A percentile compares a stretch with the other conserved stretches of the same genome.
Evolutionary conservation across 2,113 vertebrate species (phyloP).

Genomic region (Alethe castanea): DNA sequence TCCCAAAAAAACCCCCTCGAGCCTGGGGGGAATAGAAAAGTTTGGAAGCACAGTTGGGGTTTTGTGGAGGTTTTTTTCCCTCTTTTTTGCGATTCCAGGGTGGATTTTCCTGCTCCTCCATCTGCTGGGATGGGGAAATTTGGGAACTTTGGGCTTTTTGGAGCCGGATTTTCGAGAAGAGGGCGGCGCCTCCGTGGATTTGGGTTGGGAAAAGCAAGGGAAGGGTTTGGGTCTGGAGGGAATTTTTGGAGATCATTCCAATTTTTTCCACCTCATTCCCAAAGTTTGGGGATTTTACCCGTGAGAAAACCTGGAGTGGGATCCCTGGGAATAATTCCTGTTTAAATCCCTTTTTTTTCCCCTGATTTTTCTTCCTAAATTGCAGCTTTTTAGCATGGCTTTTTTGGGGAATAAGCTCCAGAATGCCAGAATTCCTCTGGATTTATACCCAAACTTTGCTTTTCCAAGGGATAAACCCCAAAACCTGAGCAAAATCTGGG

Average conservation of each 20-base stretch:
- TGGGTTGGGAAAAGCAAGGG: not conserved
- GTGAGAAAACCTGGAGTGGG: not conserved
- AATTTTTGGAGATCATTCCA: not conserved
- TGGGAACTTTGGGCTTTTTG: not conserved
- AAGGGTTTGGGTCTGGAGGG: not conserved
- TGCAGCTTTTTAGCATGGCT: not conserved
- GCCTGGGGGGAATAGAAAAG: not conserved
- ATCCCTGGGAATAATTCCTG: not conserved
- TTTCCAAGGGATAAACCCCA: not conserved
- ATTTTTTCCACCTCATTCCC: not conserved
- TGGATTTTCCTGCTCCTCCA: not conserved
- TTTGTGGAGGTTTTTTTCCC: not conserved
- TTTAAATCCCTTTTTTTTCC: not conserved
- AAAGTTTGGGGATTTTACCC: not conserved
- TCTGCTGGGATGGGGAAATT: not conserved
- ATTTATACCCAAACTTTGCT: not conserved
- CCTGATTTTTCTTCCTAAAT: not conserved
- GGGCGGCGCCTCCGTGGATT: rapidly evolving
- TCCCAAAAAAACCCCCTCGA: not conserved
- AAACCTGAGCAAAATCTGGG: not conserved
- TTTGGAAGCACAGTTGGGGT: not conserved
- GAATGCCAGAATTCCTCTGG: not conserved
- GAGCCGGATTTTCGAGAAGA: not conserved
- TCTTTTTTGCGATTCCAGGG: not conserved
- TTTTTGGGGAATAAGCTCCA: too few species aligned